Conservation (phyloP, 2,888 invertebrate species). For the Sminthurides aquaticus region DNA sequence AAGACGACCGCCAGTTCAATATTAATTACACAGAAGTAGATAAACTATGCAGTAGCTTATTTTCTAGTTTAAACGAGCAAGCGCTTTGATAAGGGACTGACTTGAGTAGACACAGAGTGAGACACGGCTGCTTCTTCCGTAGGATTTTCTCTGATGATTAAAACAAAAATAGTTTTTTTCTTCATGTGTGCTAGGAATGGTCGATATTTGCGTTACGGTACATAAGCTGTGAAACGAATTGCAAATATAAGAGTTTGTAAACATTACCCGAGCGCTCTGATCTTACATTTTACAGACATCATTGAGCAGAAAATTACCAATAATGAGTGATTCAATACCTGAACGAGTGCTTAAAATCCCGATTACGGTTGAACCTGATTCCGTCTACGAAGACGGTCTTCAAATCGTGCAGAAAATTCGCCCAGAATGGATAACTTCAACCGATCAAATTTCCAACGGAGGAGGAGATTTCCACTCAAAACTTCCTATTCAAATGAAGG, state of each 20-base stretch:
- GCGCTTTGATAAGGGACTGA: no score
- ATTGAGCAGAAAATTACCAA: not conserved
- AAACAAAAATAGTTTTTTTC: no score
- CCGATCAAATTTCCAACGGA: not conserved
- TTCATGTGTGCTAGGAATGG: no score
- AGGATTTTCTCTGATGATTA: no score
- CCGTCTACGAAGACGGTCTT: conserved; percentile 1
- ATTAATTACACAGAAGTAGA: no score
- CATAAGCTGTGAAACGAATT: no score
- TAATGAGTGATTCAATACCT: not conserved
- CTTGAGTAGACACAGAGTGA: not conserved
- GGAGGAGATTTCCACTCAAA: not conserved
- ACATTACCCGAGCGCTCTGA: not conserved
- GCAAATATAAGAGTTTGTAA: no score
- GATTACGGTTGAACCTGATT: not conserved
- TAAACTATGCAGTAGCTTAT: no score
- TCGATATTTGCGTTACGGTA: no score
- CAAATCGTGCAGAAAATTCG: conserved; percentile 15
- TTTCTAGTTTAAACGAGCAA: no score
- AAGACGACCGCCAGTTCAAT: no score
- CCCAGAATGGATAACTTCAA: conserved; percentile 14
- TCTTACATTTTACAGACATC: not conserved
- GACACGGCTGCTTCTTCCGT: no score
- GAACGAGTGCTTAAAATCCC: conserved; percentile 8
- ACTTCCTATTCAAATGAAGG: not conserved